Conservation (phyloP, 2,888 invertebrate genomes). For the Chrysopilus asiliformis region DNA sequence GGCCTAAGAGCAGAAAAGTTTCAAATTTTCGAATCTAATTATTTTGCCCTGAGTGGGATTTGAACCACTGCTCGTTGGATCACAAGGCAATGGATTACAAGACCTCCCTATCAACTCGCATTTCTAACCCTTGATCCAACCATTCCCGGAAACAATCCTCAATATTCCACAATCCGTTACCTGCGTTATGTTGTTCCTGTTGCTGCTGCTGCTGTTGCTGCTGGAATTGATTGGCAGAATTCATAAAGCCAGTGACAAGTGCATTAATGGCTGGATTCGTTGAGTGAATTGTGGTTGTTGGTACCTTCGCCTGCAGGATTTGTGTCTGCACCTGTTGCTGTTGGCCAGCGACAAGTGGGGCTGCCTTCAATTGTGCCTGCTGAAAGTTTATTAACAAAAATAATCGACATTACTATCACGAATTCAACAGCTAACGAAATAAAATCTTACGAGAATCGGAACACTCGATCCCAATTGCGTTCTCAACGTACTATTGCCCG, state of each 20-base stretch:
- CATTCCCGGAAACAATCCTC: too few species aligned
- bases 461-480: slow-evolving; percentile 37
- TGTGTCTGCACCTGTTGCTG: slow-evolving; percentile 26
- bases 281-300: slow-evolving; percentile 25
- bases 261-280: slow-evolving; percentile 54
- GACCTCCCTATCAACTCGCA: too few species aligned
- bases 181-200: slow-evolving; percentile 19
- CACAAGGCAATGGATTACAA: too few species aligned
- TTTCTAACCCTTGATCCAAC: too few species aligned
- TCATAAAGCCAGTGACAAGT: slow-evolving; percentile 66
- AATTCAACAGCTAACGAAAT: too few species aligned
- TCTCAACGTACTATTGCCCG: slow-evolving; percentile 21
- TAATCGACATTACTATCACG: too few species aligned
- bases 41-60: too few species aligned
- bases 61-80: too few species aligned
- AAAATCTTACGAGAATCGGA: slow-evolving; percentile 50
- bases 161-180: too few species aligned
- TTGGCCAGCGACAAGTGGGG: slow-evolving; percentile 24
- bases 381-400: too few species aligned
- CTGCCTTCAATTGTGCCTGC: slow-evolving; percentile 56
- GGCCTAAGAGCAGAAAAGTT: too few species aligned
- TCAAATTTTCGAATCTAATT: too few species aligned
- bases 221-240: slow-evolving; percentile 66
- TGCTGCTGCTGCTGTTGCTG: slow-evolving; percentile 30
- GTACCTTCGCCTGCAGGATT: slow-evolving; percentile 21